phyloP scores from a whole-genome alignment of 1,140 invertebrate species.

The Lepidurus apus region DNA sequence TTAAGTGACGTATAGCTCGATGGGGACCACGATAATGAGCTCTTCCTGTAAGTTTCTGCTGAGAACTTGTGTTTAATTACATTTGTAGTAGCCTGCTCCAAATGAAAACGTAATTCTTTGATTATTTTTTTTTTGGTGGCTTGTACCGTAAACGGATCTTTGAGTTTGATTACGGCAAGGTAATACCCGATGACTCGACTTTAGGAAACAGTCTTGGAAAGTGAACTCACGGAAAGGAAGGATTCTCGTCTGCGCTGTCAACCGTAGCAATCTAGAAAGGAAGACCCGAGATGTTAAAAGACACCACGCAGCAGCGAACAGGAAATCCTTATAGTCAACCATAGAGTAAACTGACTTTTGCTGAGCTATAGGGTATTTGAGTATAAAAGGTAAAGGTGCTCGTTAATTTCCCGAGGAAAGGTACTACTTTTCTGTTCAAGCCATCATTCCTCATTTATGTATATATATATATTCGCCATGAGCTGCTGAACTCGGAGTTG shows the following conservation, averaged over 20 bases:
- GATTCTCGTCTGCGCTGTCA: neutral
- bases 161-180: too few relatives aligned
- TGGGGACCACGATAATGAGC: too few relatives aligned
- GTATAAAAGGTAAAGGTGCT: slow-evolving; percentile 19
- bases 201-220: neutral
- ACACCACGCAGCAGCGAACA: neutral
- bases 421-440: neutral
- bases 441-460: neutral
- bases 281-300: slow-evolving; percentile 13
- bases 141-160: too few relatives aligned
- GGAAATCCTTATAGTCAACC: slow-evolving; percentile 1
- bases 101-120: too few relatives aligned
- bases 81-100: too few relatives aligned
- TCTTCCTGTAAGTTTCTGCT: too few relatives aligned
- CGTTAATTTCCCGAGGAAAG: neutral
- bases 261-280: slow-evolving; percentile 13
- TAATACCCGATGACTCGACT: too few relatives aligned
- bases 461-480: slow-evolving; percentile 6
- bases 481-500: slow-evolving; percentile 1
- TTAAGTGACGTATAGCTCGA: too few relatives aligned
- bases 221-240: slow-evolving; percentile 2
- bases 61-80: too few relatives aligned
- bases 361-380: neutral
- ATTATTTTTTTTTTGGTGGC: too few relatives aligned
- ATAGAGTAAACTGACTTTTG: neutral